Base-by-base conservation (phyloP, 2,888 invertebrate species). In the Clunio marinus region DNA sequence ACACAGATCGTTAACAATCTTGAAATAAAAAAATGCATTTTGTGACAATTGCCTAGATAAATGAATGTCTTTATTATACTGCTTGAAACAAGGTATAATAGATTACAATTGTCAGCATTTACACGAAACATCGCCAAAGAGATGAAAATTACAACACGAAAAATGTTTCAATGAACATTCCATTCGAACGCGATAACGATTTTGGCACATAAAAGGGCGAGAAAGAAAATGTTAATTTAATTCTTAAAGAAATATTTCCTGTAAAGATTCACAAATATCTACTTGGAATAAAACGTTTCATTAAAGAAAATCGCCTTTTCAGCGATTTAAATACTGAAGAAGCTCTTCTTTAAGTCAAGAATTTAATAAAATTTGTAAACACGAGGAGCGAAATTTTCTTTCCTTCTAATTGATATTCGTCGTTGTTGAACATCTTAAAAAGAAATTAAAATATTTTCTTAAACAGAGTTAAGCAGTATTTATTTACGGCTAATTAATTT, bases 401-500 rank as follows among this genome's bases (percentile, higher is more conserved):
- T 17, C 17, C 22, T 51, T 22, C 20, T 51, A 51, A 51, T 51
- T 51, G 51, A 51, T 51, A 22, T 17, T 17, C 17, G 8, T 51
- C 17, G 51, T 51, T 41, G 41, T 32, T 32, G n/a, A n/a, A n/a
- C n/a, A n/a, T n/a, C n/a, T 62, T 37, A 41, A 62, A 41, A 63
- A 27, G 46, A 45, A 63, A 63, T 63, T 45, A 63, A 63, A 63
- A 25, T 63, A 25, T 28, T 28, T 46, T 15, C 10, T 41, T 10
- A 32, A 32, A 15, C 2, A 10, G 41, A 41, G 41, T 41, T 4
- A 24, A 37, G 10, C 10, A 46, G 45, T 63, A 46, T 46, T 63
- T 63, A 45, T 63, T 63, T 63, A 63, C 45, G 63, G 46, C 63
- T 63, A 63, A 63, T 63, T 63, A 63, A 63, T 63, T 63, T 63